Base-by-base conservation (phyloP, 64 coral and sea anemone genomes). In the Montipora capricornis region DNA sequence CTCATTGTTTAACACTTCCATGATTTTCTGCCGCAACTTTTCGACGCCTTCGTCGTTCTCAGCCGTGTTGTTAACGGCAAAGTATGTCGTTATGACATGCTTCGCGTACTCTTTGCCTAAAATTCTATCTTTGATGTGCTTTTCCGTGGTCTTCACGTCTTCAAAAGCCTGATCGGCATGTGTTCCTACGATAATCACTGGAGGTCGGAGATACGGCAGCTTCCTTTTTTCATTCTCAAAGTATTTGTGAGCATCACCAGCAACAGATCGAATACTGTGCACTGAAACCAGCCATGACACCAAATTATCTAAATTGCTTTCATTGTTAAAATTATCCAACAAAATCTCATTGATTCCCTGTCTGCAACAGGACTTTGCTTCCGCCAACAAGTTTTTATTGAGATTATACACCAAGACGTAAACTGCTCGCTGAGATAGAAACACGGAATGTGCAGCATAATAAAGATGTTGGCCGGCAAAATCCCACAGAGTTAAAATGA, bases 31-130 rank as follows among this genome's bases (percentile, higher is more conserved):
- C 58, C 76, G 89, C 11, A 95, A 49, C 20, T 80, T 47, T 55
- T 95, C 83, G 13, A 95, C 76, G 14, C 83, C 83, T 20, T 87
- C 51, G 75, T 95, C 82, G 50, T 29, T 78, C 22, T 64, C 13
- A 2, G 89, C 87, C 37, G 69, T 95, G 83, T 95, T 95, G 20
- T 95, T 69, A 13, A 95, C 94, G 20, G 83, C 67, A 52, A 95
- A 87, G 51, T 92, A 95, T 68, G 94, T 82, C 47, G 52, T 70
- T 1, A 95, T 90, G 17, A 95, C 75, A 47, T 95, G 89, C 50
- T 92, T 60, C 49, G 76, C 64, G 11, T 73, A 95, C 1, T 47
- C 73, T 14, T 95, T 95, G 11, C 83, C 62, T 14, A 49, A 50
- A 46, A 95, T 75, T 22, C 83, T 88, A 37, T 88, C 92, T 51